These are phyloP conservation scores for Ernsta delagoae DNA, from an alignment of 2,888 invertebrate genomes.

Conservation along the genomic window DNA sequence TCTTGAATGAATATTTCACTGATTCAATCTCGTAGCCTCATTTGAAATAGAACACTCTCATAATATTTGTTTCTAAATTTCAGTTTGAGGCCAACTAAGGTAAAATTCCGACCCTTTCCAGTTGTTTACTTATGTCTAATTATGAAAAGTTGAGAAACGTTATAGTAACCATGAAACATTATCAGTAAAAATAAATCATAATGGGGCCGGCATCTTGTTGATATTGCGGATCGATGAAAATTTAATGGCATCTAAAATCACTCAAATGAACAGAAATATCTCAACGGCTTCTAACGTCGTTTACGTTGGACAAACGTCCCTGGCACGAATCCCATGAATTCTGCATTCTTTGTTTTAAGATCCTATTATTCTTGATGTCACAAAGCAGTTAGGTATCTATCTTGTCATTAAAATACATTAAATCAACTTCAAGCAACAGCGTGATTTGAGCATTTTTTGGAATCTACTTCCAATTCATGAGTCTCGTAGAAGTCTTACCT, in stretches of 20 bases:
- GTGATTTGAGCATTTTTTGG: background rate
- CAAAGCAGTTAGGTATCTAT: background rate
- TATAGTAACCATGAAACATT: background rate
- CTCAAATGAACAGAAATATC: slow-evolving; percentile 22
- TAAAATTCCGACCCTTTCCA: too few relatives aligned
- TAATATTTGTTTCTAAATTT: background rate
- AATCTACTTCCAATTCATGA: background rate
- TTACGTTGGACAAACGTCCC: slow-evolving; percentile 25
- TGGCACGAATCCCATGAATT: slow-evolving; percentile 36
- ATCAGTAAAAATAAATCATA: background rate
- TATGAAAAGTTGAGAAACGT: background rate
- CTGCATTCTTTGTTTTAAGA: slow-evolving; percentile 39
- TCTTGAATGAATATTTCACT: background rate
- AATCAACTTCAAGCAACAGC: background rate
- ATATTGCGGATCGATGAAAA: slow-evolving; percentile 21
- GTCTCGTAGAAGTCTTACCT: background rate
- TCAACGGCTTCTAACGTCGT: slow-evolving; percentile 14
- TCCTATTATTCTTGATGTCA: background rate
- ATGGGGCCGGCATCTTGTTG: slow-evolving; percentile 10
- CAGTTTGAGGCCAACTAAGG: too few relatives aligned
- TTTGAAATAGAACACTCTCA: background rate
- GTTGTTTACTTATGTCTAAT: too few relatives aligned
- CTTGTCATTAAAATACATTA: background rate
- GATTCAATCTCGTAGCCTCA: background rate
- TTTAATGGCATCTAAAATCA: slow-evolving; percentile 28